phyloP scores from a whole-genome alignment of 2,113 vertebrate genomes.

The Xerus inauris region DNA sequence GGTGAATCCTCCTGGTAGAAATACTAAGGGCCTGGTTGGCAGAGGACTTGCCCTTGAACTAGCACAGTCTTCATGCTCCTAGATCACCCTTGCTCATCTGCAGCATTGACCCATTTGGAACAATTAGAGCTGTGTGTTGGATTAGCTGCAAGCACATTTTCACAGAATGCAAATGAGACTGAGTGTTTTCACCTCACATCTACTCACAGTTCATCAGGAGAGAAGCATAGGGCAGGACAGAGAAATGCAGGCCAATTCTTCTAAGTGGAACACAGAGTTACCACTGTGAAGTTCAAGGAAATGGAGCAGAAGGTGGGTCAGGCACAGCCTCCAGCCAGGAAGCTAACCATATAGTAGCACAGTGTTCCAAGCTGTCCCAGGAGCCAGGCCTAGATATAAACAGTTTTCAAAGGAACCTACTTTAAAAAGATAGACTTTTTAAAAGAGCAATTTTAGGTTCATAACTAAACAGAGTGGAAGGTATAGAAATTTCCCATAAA shows the following conservation, averaged over 20 bases:
- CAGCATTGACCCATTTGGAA: not conserved
- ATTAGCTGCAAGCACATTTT: not conserved
- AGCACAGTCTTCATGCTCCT: not conserved
- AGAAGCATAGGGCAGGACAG: not conserved
- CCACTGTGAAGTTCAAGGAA: not conserved
- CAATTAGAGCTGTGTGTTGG: not conserved
- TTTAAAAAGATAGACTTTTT: not conserved
- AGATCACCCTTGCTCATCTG: not conserved
- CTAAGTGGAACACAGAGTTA: not conserved
- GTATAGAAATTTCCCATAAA: not conserved
- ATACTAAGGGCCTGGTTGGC: not conserved
- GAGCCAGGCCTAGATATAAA: not conserved
- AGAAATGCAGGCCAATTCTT: not conserved
- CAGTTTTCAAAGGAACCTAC: not conserved
- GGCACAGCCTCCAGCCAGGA: not conserved
- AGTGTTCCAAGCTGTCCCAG: not conserved
- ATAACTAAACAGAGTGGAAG: not conserved
- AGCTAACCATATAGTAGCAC: rapidly evolving
- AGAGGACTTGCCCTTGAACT: not conserved
- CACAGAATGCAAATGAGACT: not conserved
- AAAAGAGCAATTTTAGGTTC: not conserved
- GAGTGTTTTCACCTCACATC: conserved; percentile 24
- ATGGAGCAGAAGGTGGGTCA: conserved; percentile 43
- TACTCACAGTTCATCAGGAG: not conserved
- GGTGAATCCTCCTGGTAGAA: too few species aligned